A percentile compares a stretch with the other conserved stretches of the same genome.
Conservation (phyloP, 1,140 invertebrate species). For the Trigoniulus corallinus region DNA sequence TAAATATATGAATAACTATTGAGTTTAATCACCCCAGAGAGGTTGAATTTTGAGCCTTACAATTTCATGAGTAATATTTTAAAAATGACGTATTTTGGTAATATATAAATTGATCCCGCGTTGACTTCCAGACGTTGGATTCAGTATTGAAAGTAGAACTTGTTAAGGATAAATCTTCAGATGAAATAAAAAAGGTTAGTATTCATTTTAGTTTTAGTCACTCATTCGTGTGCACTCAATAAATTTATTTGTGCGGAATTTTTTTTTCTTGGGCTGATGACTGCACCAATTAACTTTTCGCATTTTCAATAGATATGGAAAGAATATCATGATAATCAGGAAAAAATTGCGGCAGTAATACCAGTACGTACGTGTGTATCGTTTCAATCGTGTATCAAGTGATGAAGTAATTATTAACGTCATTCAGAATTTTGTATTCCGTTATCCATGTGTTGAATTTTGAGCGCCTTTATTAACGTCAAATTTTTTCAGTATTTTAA, state of each 20-base stretch:
- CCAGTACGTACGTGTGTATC: constrained; percentile 35
- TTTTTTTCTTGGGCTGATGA: no score
- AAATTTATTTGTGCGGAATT: no score
- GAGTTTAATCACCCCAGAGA: no score
- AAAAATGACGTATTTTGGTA: no score
- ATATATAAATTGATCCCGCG: no score
- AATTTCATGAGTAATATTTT: no score
- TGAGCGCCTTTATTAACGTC: background rate
- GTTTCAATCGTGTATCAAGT: background rate
- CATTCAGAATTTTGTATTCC: no score
- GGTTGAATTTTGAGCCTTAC: no score
- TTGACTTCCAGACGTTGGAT: constrained; percentile 36
- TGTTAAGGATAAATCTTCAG: constrained; percentile 46
- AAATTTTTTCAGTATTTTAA: background rate
- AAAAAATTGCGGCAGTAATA: constrained; percentile 51
- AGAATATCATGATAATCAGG: constrained; percentile 58
- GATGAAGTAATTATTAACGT: background rate
- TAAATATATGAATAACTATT: no score
- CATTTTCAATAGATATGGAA: constrained; percentile 44
- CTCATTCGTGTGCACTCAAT: no score
- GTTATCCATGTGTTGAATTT: no score
- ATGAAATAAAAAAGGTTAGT: constrained; percentile 43
- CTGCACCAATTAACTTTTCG: constrained; percentile 1
- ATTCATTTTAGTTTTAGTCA: background rate
- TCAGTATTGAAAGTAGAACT: constrained; percentile 65